Evolutionary conservation across 2,113 vertebrate genomes (phyloP), one percentile per base, ranked within the genome.

Genomic region (Junco hyemalis): DNA sequence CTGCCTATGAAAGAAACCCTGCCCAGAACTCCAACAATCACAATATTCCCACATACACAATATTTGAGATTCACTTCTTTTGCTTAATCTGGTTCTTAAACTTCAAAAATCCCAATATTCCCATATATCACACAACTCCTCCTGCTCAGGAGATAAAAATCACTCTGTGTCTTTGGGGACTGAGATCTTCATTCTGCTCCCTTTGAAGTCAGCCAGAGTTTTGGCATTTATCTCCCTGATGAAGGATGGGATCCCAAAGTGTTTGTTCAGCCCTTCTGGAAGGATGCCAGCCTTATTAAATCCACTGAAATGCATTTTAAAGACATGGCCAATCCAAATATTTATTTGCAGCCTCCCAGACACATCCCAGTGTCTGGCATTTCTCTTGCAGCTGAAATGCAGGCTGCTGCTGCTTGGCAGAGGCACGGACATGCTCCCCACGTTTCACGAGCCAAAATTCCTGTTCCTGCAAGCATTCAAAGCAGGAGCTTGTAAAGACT

Each of bases 251-350:
- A 68, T 86, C 86, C 65, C 83, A 42, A 53, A 92, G 53, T 72
- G 73, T 93, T 95, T 92, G 89, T 40, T 48, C 93, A 92, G 86
- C 83, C 76, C n/a, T 12, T 89, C 11, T 96, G 94, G 95, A 95
- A 76, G 36, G 88, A 36, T 50, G 78, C 86, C 95, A 95, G 65
- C 14, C 76, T 86, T 68, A 93, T 56, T 79, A 93, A 96, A 91
- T 69, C 77, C 79, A 93, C 84, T 25, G 22, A 91, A 92, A 69
- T 2, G 22, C 57, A 80, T 95, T 82, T 96, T 33, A 79, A 89
- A 84, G 81, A 71, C 50, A 10, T 11, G 40, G 78, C 91, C 69
- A 96, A 93, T 76, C 65, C 77, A 94, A 97, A 91, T 81, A 96
- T 91, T 93, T 89, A 16, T 92, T 87, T 93, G 65, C 80, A 92